phyloP scores from a whole-genome alignment of 2,113 vertebrate species.

The Heliornis fulica region DNA sequence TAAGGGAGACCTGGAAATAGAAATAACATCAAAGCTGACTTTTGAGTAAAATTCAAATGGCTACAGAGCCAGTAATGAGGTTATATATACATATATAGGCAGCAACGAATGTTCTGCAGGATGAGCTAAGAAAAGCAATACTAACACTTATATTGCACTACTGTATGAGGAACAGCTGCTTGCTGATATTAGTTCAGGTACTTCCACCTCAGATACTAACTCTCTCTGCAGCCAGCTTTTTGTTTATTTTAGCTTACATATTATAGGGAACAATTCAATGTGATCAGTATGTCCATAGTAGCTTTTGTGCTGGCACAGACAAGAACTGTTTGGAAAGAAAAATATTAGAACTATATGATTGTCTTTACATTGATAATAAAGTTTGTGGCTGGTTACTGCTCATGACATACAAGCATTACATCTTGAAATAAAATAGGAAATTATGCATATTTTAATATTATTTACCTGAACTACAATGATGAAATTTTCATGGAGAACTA shows the following conservation, averaged over 20 bases:
- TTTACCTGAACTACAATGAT: neutral
- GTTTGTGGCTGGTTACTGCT: neutral
- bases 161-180: neutral
- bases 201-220: neutral
- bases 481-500: neutral
- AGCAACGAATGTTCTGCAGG: neutral
- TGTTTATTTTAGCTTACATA: neutral
- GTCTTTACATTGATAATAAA: neutral
- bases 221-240: neutral
- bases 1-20: slow-evolving; percentile 47
- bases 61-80: slow-evolving; percentile 12
- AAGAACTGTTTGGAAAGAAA: neutral
- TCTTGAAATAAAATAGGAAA: neutral
- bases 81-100: neutral
- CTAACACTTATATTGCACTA: neutral
- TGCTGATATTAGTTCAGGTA: neutral
- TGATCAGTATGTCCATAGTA: neutral
- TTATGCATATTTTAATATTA: neutral
- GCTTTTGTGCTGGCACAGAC: neutral
- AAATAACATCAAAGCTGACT: slow-evolving; percentile 44
- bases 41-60: neutral
- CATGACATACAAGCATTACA: neutral
- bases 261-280: neutral
- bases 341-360: neutral
- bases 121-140: neutral